These are phyloP conservation scores for Phenganax marumi DNA, from an alignment of 92 coral and sea anemone species.

Conservation along the genomic window DNA sequence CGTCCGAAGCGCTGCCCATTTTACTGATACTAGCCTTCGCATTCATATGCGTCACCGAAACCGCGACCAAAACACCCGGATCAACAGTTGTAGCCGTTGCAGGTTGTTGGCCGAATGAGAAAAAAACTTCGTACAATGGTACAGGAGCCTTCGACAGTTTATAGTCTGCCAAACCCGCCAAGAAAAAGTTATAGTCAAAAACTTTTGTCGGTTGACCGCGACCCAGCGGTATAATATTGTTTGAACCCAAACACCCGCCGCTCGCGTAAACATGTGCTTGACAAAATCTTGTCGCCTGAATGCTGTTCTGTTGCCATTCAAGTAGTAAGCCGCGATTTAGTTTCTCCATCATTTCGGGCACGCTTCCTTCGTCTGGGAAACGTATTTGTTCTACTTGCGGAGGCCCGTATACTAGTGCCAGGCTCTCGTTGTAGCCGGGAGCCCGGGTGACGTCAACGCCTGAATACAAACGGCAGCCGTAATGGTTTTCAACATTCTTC, in stretches of 20 bases:
- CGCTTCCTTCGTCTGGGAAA: constrained; percentile 15
- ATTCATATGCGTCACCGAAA: constrained; percentile 33
- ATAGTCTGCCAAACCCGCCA: constrained; percentile 26
- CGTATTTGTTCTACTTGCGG: constrained; percentile 24
- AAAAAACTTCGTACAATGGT: constrained; percentile 38
- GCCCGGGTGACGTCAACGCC: constrained; percentile 33
- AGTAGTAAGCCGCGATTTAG: constrained; percentile 16
- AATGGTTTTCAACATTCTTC: neutral
- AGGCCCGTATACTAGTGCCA: constrained; percentile 10
- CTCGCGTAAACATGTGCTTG: constrained; percentile 32
- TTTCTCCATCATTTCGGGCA: neutral
- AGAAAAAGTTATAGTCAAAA: constrained; percentile 17
- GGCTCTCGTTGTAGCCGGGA: neutral
- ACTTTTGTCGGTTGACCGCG: constrained; percentile 24
- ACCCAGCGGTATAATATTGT: neutral
- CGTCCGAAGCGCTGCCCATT: constrained; percentile 32
- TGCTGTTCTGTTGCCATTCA: constrained; percentile 32
- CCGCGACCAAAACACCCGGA: constrained; percentile 16
- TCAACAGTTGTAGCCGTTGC: constrained; percentile 25
- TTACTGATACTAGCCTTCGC: constrained; percentile 30
- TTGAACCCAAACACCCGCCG: constrained; percentile 35
- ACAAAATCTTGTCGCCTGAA: constrained; percentile 28
- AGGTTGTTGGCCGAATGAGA: constrained; percentile 41
- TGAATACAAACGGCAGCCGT: constrained; percentile 32
- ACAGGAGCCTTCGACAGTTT: constrained; percentile 20